Percentiles rank a stretch among this genome's conserved stretches.
Evolutionary conservation across 2,888 invertebrate genomes (phyloP).

Genomic region (Sympetrum striolatum): DNA sequence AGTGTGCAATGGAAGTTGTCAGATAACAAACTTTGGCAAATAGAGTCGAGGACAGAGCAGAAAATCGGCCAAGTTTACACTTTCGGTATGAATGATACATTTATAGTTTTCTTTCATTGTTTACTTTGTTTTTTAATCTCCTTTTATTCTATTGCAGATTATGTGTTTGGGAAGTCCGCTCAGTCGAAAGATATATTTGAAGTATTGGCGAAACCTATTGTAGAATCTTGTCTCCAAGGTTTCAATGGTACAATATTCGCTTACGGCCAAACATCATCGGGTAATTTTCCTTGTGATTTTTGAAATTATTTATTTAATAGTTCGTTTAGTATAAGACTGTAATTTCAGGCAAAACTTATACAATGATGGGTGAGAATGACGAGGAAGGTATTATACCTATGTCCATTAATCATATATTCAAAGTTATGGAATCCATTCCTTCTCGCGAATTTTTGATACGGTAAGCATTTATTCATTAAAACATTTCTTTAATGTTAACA

Average conservation of each 20-base stretch:
- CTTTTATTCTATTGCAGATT: constrained; percentile 65
- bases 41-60: constrained; percentile 62
- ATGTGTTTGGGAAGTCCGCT: constrained; percentile 70
- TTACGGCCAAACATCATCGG: constrained; percentile 91
- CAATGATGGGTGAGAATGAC: constrained; percentile 75
- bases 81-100: constrained; percentile 54
- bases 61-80: constrained; percentile 51
- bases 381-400: constrained; percentile 79
- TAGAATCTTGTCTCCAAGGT: constrained; percentile 74
- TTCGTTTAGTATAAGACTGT: neutral
- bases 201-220: constrained; percentile 73
- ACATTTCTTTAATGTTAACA: neutral
- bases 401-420: constrained; percentile 75
- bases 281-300: neutral
- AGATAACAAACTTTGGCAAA: constrained; percentile 66
- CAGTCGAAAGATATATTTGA: constrained; percentile 71
- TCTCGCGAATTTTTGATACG: constrained; percentile 78
- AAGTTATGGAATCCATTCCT: constrained; percentile 66
- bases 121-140: neutral
- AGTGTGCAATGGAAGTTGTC: constrained; percentile 68
- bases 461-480: constrained; percentile 55
- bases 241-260: constrained; percentile 90
- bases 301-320: neutral
- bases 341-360: constrained; percentile 73
- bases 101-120: neutral